Conservation (phyloP, 2,797 vertebrate species). For the Fistularia tabacaria region DNA sequence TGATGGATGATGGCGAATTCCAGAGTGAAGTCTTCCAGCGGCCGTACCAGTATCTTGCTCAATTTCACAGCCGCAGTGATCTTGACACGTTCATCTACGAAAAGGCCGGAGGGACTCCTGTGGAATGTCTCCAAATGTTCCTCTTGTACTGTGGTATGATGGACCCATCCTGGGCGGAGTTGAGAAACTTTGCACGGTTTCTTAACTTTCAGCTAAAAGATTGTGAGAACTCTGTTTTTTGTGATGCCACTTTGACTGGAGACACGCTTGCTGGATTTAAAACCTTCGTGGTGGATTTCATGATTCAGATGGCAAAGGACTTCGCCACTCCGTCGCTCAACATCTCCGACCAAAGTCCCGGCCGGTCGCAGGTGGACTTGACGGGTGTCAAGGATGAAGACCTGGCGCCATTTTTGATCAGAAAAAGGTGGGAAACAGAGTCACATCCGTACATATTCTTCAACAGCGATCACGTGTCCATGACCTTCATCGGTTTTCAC, state of each 20-base stretch:
- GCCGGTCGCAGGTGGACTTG: constrained; percentile 58
- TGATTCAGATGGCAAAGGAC: constrained; percentile 97
- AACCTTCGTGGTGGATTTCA: constrained; percentile 92
- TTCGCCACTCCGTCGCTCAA: constrained; percentile 91
- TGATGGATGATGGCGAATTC: constrained; percentile 86
- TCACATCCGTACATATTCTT: constrained; percentile 96
- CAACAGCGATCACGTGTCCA: constrained; percentile 85
- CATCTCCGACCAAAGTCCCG: constrained; percentile 90
- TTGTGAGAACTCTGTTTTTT: constrained; percentile 89
- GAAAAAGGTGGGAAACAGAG: constrained; percentile 92
- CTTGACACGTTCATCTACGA: constrained; percentile 81
- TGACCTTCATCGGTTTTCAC: constrained; percentile 98
- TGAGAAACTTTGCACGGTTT: constrained; percentile 89
- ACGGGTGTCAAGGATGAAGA: constrained; percentile 78
- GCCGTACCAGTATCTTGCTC: constrained; percentile 88
- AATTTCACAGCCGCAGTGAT: constrained; percentile 69
- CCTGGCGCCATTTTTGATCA: constrained; percentile 84
- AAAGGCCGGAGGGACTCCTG: constrained; percentile 78
- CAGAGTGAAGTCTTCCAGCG: constrained; percentile 85
- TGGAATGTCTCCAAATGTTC: constrained; percentile 85
- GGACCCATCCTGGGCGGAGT: constrained; percentile 92
- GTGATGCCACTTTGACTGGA: constrained; percentile 71
- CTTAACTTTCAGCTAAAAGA: constrained; percentile 87
- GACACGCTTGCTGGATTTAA: constrained; percentile 89
- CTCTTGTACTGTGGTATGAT: constrained; percentile 86